Evolutionary conservation across 2,113 vertebrate species (phyloP).

Genomic region (Rafetus swinhoei): DNA sequence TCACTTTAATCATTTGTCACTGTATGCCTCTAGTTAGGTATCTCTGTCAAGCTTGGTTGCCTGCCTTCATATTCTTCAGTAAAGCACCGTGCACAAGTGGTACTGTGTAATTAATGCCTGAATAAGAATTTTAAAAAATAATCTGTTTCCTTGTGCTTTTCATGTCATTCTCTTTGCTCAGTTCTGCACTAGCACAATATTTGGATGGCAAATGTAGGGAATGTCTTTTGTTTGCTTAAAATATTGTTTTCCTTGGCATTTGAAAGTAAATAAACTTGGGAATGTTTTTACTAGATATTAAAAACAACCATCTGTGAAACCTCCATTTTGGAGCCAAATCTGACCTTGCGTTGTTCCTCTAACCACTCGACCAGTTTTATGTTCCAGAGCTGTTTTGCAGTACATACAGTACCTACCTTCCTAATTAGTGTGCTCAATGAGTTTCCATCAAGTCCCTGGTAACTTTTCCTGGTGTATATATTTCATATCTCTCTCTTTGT

Average conservation of each 20-base stretch:
- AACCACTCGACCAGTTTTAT: neutral
- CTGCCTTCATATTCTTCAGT: neutral
- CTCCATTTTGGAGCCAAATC: neutral
- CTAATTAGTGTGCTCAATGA: neutral
- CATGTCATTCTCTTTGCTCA: neutral
- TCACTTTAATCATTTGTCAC: neutral
- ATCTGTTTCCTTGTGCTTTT: neutral
- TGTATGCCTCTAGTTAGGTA: neutral
- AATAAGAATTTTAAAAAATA: neutral
- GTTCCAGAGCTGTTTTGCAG: neutral
- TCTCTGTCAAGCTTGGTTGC: neutral
- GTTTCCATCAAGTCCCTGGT: neutral
- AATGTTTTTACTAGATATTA: neutral
- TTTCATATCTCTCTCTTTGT: fast-evolving
- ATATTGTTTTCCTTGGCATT: neutral
- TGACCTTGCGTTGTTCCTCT: neutral
- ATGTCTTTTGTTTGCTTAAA: neutral
- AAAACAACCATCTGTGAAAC: neutral
- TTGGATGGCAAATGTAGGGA: neutral
- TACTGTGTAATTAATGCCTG: neutral
- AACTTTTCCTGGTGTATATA: fast-evolving
- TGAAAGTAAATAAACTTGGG: neutral
- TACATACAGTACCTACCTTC: neutral
- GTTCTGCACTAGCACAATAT: neutral
- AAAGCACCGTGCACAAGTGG: neutral